Evolutionary conservation across 1,140 invertebrate genomes (phyloP), one percentile per base, ranked within the genome.

Genomic region (Cydia amplana): DNA sequence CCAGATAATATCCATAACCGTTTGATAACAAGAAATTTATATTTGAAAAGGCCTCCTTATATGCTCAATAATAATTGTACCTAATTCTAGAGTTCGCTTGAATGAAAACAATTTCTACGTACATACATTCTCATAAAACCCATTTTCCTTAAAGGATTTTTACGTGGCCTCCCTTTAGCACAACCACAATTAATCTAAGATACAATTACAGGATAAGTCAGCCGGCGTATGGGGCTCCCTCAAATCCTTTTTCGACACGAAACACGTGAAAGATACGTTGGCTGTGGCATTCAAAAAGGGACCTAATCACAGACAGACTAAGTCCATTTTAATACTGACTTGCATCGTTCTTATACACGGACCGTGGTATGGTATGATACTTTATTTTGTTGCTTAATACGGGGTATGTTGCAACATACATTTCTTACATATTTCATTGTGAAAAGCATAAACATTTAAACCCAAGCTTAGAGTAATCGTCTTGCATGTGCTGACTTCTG

Each of bases 311-410:
- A 76, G 92, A 28, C 84, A 88, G 70, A 85, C 80, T 76, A 92
- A 93, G 79, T 88, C 86, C 6, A 86, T 89, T 79, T 85, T 90
- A 60, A 74, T 92, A 46, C 60, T 91, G 23, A 79, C 80, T 12
- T 85, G 82, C 5, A 87, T 91, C 23, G 81, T 78, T 55, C 91
- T 91, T 86, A 82, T 93, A 83, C 91, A 88, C 91, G 94, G 79
- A 86, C 96, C 95, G 93, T 80, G 95, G 95, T 92, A 95, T 73
- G 90, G 90, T 91, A 85, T 65, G 86, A 77, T 67, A 51, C 79
- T 73, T 74, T 75, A 67, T 46, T 80, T 60, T 23, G 18, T 60
- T 60, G 55, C 20, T 23, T 23, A 60, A 60, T 60, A 60, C 9
- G 16, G 16, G 14, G 14, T 46, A 43, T 46, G n/a, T 55, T 55